Base-by-base conservation (phyloP, 2,888 invertebrate species). In the Isoperla grammatica region DNA sequence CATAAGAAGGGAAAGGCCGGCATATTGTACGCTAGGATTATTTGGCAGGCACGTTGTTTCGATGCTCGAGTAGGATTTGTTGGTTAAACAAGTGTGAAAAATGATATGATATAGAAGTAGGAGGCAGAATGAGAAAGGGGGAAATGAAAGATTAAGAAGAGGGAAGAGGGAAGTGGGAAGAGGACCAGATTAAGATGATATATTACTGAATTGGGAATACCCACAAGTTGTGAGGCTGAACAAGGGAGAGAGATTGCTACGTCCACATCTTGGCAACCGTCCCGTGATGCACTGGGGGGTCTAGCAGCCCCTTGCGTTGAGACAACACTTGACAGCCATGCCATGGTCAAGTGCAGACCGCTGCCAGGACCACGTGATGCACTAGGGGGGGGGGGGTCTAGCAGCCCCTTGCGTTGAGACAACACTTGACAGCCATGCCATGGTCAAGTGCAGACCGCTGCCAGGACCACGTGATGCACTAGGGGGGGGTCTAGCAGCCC, bases 81-180 rank as follows among this genome's bases (percentile, higher is more conserved):
- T 50, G 49, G 23, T 29, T 50, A 29, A 29, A 50, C 29, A 29
- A 23, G 49, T 50, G 49, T 50, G 49, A 50, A 50, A 50, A 23
- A 29, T 29, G 12, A 50, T 23, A 13, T 29, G 49, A 50, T 50
- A 50, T 12, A 50, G 49, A 35, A 50, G 12, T 50, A 29, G 49
- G 29, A 20, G 49, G 49, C 15, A 15, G 19, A 48, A 23, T 50
- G 22, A n/a, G n/a, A n/a, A 12, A 29, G 15, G 49, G n/a, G 48
- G 48, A 48, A 48, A 48, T 48, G 48, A 48, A 48, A 48, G 48
- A 48, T 48, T 48, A 48, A 50, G 35, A 50, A 29, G 49, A 12
- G 49, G 29, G n/a, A 46, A 22, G 19, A 20, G n/a, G 20, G 20
- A 20, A 29, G 4, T 29, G 8, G 8, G 29, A 29, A 29, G 29